A percentile compares a stretch with the other conserved stretches of the same genome.
Conservation (phyloP, 2,888 invertebrate species). For the Crematogaster levior region DNA sequence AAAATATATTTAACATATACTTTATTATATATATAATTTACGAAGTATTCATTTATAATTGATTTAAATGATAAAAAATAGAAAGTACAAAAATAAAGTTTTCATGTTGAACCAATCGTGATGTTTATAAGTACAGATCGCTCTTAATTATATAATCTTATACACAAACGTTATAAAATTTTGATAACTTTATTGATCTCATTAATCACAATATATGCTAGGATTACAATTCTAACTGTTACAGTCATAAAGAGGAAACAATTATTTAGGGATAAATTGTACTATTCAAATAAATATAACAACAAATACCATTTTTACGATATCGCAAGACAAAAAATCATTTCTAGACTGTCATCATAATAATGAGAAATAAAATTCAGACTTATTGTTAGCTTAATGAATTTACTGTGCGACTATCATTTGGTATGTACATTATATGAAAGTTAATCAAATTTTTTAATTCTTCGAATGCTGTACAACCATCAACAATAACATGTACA, state of each 20-base stretch:
- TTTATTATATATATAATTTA: neutral
- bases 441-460: constrained; percentile 28
- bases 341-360: neutral
- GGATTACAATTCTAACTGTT: constrained; percentile 74
- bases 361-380: neutral
- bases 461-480: constrained; percentile 24
- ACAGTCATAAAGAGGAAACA: constrained; percentile 69
- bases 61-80: neutral
- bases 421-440: constrained; percentile 10
- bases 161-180: constrained; percentile 15
- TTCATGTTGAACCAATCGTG: neutral
- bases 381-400: neutral
- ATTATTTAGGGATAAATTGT: constrained; percentile 2
- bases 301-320: neutral
- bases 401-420: neutral
- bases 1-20: neutral
- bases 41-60: neutral
- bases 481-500: constrained; percentile 28
- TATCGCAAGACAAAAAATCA: neutral
- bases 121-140: neutral
- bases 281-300: constrained; percentile 9
- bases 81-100: neutral
- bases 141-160: constrained; percentile 10
- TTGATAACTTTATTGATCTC: constrained; percentile 64
- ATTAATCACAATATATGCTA: constrained; percentile 72